Evolutionary conservation across 2,113 vertebrate genomes (phyloP).

Genomic region (Gavia stellata): DNA sequence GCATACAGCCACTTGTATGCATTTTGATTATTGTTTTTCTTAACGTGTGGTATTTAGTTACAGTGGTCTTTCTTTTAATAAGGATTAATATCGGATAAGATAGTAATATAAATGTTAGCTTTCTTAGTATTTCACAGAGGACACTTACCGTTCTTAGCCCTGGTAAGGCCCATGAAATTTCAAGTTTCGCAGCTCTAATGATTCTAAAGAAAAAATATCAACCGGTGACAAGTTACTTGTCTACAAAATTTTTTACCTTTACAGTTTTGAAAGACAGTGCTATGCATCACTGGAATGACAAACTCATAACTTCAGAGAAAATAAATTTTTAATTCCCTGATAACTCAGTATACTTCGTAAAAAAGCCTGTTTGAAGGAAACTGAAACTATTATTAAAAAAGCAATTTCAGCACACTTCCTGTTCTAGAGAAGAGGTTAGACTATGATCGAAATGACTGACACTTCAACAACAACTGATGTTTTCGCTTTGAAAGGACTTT

Average conservation of each 20-base stretch:
- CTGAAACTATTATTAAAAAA: neutral
- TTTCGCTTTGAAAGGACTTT: neutral
- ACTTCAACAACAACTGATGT: neutral
- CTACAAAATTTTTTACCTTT: neutral
- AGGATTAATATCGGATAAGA: neutral
- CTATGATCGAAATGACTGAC: neutral
- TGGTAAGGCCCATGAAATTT: neutral
- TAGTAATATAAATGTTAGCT: neutral
- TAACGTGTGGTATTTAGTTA: fast-evolving
- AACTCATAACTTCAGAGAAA: neutral
- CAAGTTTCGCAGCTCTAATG: neutral
- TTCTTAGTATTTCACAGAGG: neutral
- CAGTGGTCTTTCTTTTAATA: neutral
- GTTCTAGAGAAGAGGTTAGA: neutral
- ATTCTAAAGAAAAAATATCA: neutral
- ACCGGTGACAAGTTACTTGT: too few species aligned
- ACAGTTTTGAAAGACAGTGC: neutral
- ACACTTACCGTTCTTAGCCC: fast-evolving
- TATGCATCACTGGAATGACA: neutral
- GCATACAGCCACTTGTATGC: fast-evolving
- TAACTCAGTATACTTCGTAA: neutral
- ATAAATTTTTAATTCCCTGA: neutral
- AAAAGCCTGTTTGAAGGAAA: neutral
- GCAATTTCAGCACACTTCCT: neutral
- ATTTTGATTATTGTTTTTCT: neutral